A percentile compares a stretch with the other conserved stretches of the same genome.
phyloP scores from a whole-genome alignment of 2,113 vertebrate genomes.

The Sphyrna mokarran region DNA sequence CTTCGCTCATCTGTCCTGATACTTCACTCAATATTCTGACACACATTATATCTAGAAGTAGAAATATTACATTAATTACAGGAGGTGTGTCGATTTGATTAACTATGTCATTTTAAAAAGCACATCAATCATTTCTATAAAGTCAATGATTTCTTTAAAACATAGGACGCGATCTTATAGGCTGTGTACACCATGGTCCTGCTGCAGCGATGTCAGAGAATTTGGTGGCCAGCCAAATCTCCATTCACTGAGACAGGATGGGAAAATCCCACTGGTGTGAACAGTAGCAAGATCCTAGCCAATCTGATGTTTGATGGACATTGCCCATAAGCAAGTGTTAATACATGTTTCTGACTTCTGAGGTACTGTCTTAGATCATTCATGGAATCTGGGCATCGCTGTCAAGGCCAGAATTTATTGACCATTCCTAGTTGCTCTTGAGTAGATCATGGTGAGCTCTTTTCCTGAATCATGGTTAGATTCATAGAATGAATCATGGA shows the following conservation, averaged over 20 bases:
- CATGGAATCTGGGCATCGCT: background rate
- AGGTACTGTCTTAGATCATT: background rate
- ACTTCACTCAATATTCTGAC: background rate
- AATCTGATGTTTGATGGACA: background rate
- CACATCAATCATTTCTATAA: background rate
- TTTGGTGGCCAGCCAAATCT: too few relatives aligned
- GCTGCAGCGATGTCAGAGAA: too few relatives aligned
- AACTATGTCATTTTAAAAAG: background rate
- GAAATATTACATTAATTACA: background rate
- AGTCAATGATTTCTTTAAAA: background rate
- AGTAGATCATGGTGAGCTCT: background rate
- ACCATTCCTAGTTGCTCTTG: background rate
- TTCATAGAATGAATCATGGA: too few relatives aligned
- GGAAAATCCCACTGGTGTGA: too few relatives aligned
- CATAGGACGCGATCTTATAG: too few relatives aligned
- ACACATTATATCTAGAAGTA: background rate
- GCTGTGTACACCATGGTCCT: too few relatives aligned
- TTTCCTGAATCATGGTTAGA: background rate
- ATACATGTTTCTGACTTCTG: background rate
- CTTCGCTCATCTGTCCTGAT: background rate
- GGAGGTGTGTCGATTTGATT: background rate
- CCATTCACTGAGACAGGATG: too few relatives aligned
- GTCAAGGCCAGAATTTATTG: background rate
- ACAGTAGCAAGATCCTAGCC: too few relatives aligned
- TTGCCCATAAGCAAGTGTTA: background rate